Percentiles rank a stretch among this genome's conserved stretches.
Evolutionary conservation across 1,140 invertebrate genomes (phyloP).

Genomic region (Myzus persicae): DNA sequence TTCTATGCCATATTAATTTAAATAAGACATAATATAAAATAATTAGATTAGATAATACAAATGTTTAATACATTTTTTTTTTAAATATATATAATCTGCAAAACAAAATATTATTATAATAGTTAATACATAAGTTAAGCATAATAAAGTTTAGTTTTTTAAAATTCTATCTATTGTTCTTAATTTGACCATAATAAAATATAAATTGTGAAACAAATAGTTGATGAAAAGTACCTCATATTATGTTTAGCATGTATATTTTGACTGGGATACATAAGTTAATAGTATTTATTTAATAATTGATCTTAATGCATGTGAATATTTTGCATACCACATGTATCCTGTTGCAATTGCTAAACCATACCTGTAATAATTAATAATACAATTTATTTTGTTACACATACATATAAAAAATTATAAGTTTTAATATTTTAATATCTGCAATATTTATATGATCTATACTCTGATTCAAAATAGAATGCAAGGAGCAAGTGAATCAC

Average conservation of each 20-base stretch:
- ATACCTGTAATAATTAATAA: constrained; percentile 61
- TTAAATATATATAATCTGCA: neutral
- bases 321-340: constrained; percentile 62
- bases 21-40: neutral
- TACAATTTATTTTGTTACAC: neutral
- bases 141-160: constrained; percentile 41
- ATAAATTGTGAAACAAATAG: neutral
- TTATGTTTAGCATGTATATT: neutral
- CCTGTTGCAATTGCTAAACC: constrained; percentile 61
- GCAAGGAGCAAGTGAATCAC: no score
- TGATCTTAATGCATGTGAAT: constrained; percentile 34
- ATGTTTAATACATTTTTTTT: neutral
- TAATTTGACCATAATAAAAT: neutral
- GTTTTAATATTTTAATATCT: neutral
- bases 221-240: neutral
- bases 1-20: constrained; percentile 39
- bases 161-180: constrained; percentile 14
- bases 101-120: constrained; percentile 23
- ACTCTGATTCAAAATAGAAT: no score
- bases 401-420: neutral
- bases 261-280: neutral
- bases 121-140: neutral
- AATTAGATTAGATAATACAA: neutral
- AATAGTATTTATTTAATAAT: constrained; percentile 41
- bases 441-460: no score